Evolutionary conservation across 30 jellyfish, hydroid and myxozoan species (phyloP).

Genomic region (Pelagia noctiluca): DNA sequence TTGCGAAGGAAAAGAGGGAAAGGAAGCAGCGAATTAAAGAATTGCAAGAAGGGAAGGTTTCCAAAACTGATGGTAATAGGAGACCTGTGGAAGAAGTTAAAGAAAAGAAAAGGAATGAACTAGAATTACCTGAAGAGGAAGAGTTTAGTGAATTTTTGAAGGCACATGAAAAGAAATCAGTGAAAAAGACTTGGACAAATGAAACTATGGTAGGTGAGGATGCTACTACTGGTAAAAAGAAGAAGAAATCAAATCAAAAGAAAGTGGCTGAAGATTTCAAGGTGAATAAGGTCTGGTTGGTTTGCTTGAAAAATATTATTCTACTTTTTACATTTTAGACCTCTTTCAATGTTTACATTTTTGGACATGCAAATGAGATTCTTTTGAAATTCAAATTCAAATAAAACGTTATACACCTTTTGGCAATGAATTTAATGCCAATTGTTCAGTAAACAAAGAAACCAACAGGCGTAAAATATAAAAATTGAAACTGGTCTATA

Average conservation of each 20-base stretch:
- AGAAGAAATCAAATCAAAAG: background rate
- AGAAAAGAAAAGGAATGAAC: background rate
- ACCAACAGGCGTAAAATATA: too few species aligned
- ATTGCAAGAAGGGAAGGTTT: constrained; percentile 48
- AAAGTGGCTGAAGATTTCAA: background rate
- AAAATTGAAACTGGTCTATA: too few species aligned
- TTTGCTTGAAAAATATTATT: too few species aligned
- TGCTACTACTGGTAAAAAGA: background rate
- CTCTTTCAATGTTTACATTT: too few species aligned
- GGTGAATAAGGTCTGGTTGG: too few species aligned
- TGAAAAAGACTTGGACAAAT: constrained; percentile 85
- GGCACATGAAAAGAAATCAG: constrained; percentile 71
- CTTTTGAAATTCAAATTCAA: too few species aligned
- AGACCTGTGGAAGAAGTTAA: background rate
- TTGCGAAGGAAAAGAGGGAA: constrained; percentile 67
- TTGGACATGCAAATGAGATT: too few species aligned
- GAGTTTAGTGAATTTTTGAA: constrained; percentile 80
- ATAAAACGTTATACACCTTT: too few species aligned
- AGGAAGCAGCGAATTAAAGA: constrained; percentile 73
- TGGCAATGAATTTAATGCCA: too few species aligned
- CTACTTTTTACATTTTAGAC: too few species aligned
- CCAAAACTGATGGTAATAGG: background rate
- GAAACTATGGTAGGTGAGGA: constrained; percentile 26
- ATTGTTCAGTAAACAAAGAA: too few species aligned
- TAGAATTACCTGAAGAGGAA: constrained; percentile 20